Conservation (phyloP, 1,140 invertebrate species). For the Colletes gigas region DNA sequence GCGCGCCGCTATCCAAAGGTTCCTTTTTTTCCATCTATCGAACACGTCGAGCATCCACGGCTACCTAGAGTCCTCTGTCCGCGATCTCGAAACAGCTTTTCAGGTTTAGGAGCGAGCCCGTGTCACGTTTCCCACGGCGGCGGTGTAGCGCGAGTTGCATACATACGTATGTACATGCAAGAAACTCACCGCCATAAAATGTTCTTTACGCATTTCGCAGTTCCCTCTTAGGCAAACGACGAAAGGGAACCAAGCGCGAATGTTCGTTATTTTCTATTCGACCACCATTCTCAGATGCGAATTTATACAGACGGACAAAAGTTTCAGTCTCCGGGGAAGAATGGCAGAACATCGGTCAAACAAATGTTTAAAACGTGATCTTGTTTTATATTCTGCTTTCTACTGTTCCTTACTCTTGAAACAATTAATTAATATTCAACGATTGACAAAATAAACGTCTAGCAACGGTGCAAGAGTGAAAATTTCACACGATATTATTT, state of each 20-base stretch:
- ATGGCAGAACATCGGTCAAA: too few relatives aligned
- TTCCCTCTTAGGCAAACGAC: constrained; percentile 34
- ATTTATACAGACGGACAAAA: too few relatives aligned
- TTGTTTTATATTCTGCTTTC: too few relatives aligned
- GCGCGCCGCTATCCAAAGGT: constrained; percentile 19
- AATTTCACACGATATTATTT: too few relatives aligned
- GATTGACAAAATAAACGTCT: too few relatives aligned
- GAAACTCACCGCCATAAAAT: constrained; percentile 54
- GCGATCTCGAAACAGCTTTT: constrained; percentile 58
- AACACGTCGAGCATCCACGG: not conserved
- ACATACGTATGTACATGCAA: constrained; percentile 56
- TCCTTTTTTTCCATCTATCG: not conserved
- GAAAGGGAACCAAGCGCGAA: constrained; percentile 22
- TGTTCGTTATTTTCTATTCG: constrained; percentile 39
- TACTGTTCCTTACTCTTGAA: too few relatives aligned
- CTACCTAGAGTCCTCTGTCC: constrained; percentile 55
- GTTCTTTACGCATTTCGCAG: constrained; percentile 57
- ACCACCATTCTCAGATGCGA: not conserved
- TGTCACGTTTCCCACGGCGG: constrained; percentile 66
- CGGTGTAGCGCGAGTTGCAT: constrained; percentile 41
- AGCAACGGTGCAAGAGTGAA: too few relatives aligned
- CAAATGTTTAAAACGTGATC: too few relatives aligned
- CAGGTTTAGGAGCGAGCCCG: constrained; percentile 60
- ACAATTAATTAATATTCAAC: too few relatives aligned
- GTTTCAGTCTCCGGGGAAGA: too few relatives aligned